These are phyloP conservation scores for fruit fly (Drosophila melanogaster) DNA, from an alignment of 1,140 invertebrate genomes.

Conservation along the genomic window DNA sequence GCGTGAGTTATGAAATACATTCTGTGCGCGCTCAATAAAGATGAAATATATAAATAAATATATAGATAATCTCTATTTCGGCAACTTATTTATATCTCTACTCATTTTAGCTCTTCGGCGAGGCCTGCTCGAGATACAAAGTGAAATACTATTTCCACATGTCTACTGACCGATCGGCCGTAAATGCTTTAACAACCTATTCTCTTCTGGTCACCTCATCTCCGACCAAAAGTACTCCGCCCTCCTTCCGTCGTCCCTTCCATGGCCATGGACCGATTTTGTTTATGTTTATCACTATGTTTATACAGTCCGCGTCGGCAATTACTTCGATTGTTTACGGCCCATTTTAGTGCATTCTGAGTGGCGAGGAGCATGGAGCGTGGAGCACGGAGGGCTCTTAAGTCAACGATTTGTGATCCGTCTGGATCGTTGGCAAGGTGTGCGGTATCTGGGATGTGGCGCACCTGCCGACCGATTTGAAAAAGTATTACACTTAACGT, in stretches of 20 bases:
- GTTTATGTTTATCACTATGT: constrained; percentile 33
- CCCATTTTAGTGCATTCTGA: constrained; percentile 29
- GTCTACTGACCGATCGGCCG: constrained; percentile 18
- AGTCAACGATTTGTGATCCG: constrained; percentile 8
- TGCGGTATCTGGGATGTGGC: neutral
- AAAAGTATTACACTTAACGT: no score
- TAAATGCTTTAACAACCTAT: constrained; percentile 33
- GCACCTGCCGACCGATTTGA: neutral
- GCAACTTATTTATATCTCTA: constrained; percentile 34
- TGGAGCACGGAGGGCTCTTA: neutral
- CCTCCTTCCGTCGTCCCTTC: neutral
- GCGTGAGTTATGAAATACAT: constrained; percentile 27
- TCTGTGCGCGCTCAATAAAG: constrained; percentile 42
- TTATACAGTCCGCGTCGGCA: constrained; percentile 30
- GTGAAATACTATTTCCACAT: constrained; percentile 16
- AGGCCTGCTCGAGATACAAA: neutral
- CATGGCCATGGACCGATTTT: constrained; percentile 2
- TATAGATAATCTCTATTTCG: constrained; percentile 19
- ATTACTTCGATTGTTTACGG: constrained; percentile 35
- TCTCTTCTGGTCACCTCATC: constrained; percentile 1
- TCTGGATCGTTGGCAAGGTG: no score
- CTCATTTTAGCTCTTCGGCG: neutral
- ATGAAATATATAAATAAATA: constrained; percentile 49
- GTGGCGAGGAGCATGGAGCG: constrained; percentile 14
- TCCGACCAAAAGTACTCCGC: neutral